phyloP scores from a whole-genome alignment of 2,888 invertebrate species.

The Eudasyphora cyanicolor region DNA sequence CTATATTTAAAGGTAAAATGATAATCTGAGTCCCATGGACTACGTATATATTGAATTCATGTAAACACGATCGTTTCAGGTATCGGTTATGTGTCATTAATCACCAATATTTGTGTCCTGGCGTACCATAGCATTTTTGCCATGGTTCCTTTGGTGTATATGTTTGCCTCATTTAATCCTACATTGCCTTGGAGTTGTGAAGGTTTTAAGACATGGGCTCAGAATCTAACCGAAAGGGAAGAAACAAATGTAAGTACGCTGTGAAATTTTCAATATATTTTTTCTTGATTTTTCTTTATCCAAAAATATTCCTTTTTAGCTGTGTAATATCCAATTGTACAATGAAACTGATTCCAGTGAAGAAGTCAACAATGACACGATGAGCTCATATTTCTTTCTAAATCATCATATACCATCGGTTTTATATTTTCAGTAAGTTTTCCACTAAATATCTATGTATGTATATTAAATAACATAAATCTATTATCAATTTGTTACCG shows the following conservation, averaged over 20 bases:
- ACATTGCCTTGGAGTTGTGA: conserved; percentile 90
- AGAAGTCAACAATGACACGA: not conserved
- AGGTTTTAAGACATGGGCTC: conserved; percentile 77
- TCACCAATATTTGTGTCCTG: conserved; percentile 88
- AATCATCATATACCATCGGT: conserved; percentile 72
- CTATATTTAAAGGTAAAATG: conserved; percentile 92
- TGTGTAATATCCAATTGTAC: conserved; percentile 46
- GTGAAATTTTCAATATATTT: not conserved
- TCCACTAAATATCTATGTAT: no score
- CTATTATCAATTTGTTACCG: no score
- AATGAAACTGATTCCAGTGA: conserved; percentile 29
- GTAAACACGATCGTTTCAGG: no score
- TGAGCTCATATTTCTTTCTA: not conserved
- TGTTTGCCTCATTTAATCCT: conserved; percentile 85
- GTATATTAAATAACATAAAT: no score
- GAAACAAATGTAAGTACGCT: conserved; percentile 55
- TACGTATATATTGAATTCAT: not conserved
- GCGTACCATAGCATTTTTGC: conserved; percentile 91
- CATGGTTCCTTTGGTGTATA: conserved; percentile 89
- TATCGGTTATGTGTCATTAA: conserved; percentile 90
- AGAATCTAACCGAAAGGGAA: conserved; percentile 56
- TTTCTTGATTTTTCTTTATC: not conserved
- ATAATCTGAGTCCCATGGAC: no score
- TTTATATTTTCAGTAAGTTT: conserved; percentile 70
- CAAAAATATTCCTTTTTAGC: conserved; percentile 28